Conservation (phyloP, 2,888 invertebrate genomes). For the Camponotus fellah region DNA sequence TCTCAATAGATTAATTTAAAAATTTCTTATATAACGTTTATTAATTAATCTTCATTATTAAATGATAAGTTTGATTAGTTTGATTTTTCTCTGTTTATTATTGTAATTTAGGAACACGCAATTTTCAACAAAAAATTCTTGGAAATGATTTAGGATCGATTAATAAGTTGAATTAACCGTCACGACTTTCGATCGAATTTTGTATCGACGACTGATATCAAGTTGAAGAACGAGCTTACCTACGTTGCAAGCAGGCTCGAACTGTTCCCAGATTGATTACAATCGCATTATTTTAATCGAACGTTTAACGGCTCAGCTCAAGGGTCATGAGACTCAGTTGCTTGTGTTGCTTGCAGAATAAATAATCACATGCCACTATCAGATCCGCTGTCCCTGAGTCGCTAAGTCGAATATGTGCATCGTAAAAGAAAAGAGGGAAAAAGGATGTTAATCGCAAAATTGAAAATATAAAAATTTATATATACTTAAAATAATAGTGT, state of each 20-base stretch:
- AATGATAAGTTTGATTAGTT: background rate
- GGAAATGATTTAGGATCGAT: background rate
- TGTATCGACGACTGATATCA: background rate
- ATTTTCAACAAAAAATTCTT: background rate
- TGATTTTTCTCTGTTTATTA: background rate
- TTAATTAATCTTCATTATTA: background rate
- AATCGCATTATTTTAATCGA: slow-evolving; percentile 79
- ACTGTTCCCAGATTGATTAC: slow-evolving; percentile 67
- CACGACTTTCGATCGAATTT: slow-evolving; percentile 12
- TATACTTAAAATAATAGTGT: background rate
- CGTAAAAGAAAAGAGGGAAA: background rate
- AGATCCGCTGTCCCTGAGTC: background rate
- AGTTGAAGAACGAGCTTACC: slow-evolving; percentile 5
- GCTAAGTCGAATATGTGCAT: background rate
- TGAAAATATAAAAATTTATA: background rate
- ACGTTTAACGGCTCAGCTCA: slow-evolving; percentile 76
- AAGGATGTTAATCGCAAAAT: background rate
- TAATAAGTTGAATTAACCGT: slow-evolving; percentile 9
- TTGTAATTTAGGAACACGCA: background rate
- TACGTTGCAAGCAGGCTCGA: background rate
- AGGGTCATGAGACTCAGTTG: slow-evolving; percentile 79
- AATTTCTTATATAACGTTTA: background rate
- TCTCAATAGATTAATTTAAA: background rate
- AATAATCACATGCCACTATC: slow-evolving; percentile 31
- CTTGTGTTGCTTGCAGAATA: slow-evolving; percentile 40